Evolutionary conservation across 1,140 invertebrate genomes (phyloP), one percentile per base, ranked within the genome.

Genomic region (Psilanteris sp.): DNA sequence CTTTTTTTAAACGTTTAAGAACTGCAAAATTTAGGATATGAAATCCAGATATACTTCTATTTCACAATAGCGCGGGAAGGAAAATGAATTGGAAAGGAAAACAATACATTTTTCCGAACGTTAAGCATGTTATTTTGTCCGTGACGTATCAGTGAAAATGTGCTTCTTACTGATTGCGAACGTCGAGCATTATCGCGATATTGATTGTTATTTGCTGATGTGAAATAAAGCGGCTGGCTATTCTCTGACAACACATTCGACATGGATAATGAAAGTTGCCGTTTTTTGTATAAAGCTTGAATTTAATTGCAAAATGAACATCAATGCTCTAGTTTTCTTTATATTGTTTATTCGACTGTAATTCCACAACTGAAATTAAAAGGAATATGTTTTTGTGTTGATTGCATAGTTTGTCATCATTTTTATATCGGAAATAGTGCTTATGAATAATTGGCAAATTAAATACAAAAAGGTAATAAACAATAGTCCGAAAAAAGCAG

Each of bases 161-260:
- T 55, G 36, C 55, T 71, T 52, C 54, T 71, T 71, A 71, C 67
- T 54, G 67, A 61, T 71, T 61, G 55, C 37, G 36, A 71, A n/a
- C 39, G 39, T 14, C 24, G 43, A 31, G 39, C 26, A 62, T 72
- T 72, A 62, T 72, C 48, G 46, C 24, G 39, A 57, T 62, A 72
- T 72, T 55, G 67, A 72, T 72, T 72, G 67, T 72, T 72, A 46
- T 46, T 46, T 41, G 48, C 39, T 46, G 67, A 71, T 71, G 46
- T 39, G 55, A 71, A 71, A 61, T 55, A 71, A 71, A 61, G 37
- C 46, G 36, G 14, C 46, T 59, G 55, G 46, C 54, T 24, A 34
- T 61, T 71, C 54, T 50, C 14, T 37, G 16, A 18, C 46, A 55
- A 55, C 67, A 54, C 39, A 41, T 9, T 26, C 36, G 37, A 72